Evolutionary conservation across 2,113 vertebrate genomes (phyloP), one percentile per base, ranked within the genome.

Genomic region (Cottus gobio): DNA sequence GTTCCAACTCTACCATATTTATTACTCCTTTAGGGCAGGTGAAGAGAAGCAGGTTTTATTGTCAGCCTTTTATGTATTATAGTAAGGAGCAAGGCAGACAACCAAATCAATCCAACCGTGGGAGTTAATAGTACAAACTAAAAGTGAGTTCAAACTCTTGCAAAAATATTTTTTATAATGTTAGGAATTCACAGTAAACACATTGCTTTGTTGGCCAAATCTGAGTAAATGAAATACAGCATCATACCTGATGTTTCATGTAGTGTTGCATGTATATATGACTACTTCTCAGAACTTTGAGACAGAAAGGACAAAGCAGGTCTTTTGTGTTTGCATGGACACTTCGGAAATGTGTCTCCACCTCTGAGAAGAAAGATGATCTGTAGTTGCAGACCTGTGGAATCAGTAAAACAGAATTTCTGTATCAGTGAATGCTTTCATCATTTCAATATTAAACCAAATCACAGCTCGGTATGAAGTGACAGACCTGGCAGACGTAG

Each of bases 241-340:
- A 20, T 34, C 92, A 91, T 92, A 99, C 98, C 96, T 99, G 98
- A 94, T 99, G 98, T 72, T 95, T 98, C 97, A 99, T 97, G 86
- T 97, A 99, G 91, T 99, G 98, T 71, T 99, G 97, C 97, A 99
- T 98, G 85, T 97, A 99, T 0, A 96, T 95, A 30, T 97, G 95
- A 87, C 96, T 96, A 70, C 96, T 96, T 94, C 96, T 96, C 67
- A 98, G 96, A 76, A 99, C 97, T 96, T 97, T 98, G 84, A 99
- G 97, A 88, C 98, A 99, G 95, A 99, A 99, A 0, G 98, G 98
- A 89, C 98, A 99, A 0, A 99, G 95, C 84, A 99, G 94, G 84
- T 97, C 96, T 91, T 99, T 99, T 15, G 98, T 98, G 85, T 98
- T 99, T 93, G 98, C 97, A 77, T 99, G 98, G 67, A 93, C 93